phyloP scores from a whole-genome alignment of 1,140 invertebrate species.

The Mamestra configurata region DNA sequence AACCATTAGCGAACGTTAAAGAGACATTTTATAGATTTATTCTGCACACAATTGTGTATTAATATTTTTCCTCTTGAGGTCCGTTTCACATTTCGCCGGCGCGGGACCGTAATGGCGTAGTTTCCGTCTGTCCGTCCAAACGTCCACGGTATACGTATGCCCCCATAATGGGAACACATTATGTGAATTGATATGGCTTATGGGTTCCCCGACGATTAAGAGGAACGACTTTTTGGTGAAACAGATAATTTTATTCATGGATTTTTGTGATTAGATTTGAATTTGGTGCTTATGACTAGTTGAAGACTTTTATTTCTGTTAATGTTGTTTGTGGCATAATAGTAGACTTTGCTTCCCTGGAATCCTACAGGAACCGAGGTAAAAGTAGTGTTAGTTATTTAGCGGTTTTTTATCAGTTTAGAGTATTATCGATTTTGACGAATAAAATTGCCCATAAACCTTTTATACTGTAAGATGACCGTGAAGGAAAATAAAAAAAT shows the following conservation, averaged over 20 bases:
- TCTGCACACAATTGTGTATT: slow-evolving; percentile 13
- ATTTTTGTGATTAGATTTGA: background rate
- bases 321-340: too few species aligned
- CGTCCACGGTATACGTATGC: background rate
- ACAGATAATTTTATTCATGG: background rate
- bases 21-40: background rate
- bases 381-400: too few species aligned
- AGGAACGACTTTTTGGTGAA: background rate
- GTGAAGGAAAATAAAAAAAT: background rate
- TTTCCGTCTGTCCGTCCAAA: slow-evolving; percentile 18
- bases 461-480: too few species aligned
- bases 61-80: slow-evolving; percentile 20
- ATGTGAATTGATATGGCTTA: slow-evolving; percentile 42
- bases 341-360: too few species aligned
- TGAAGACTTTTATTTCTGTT: too few species aligned
- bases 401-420: too few species aligned
- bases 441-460: too few species aligned
- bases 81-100: slow-evolving; percentile 20
- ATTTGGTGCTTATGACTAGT: background rate
- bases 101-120: slow-evolving; percentile 23
- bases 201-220: slow-evolving; percentile 1
- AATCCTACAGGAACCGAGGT: too few species aligned
- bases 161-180: slow-evolving; percentile 19
- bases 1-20: background rate
- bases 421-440: too few species aligned